Percentiles rank a stretch among this genome's conserved stretches.
These are phyloP conservation scores for Danionella cerebrum DNA, from an alignment of 2,113 vertebrate genomes.

Conservation along the genomic window DNA sequence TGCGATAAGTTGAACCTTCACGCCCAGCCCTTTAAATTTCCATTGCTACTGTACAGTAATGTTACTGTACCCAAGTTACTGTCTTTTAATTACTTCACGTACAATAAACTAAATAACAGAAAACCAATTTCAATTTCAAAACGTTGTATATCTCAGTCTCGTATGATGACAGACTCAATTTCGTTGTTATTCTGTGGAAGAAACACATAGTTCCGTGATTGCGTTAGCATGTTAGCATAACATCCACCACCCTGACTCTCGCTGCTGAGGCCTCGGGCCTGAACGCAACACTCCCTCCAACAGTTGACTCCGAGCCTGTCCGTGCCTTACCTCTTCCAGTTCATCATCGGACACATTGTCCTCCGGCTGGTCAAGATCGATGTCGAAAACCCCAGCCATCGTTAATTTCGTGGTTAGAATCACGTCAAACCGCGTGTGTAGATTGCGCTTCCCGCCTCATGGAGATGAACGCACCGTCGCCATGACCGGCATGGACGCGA, in stretches of 20 bases:
- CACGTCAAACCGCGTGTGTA: slow-evolving; percentile 32
- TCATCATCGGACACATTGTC: slow-evolving; percentile 85
- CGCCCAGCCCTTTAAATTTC: slow-evolving; percentile 6
- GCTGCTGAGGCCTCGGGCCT: slow-evolving; percentile 30
- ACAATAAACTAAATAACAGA: background rate
- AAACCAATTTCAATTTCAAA: background rate
- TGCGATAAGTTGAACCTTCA: background rate
- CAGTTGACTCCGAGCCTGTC: slow-evolving; percentile 14
- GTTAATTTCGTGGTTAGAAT: slow-evolving; percentile 49
- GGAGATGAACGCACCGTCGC: slow-evolving; percentile 68
- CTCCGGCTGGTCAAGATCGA: slow-evolving; percentile 88
- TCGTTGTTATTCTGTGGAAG: background rate
- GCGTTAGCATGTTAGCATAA: slow-evolving; percentile 19
- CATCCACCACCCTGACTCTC: slow-evolving; percentile 19
- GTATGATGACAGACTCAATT: background rate
- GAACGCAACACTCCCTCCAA: slow-evolving; percentile 31
- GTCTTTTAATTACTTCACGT: background rate
- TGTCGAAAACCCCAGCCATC: slow-evolving; percentile 93
- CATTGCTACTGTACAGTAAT: background rate
- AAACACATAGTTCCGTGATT: background rate
- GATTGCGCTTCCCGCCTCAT: slow-evolving; percentile 52
- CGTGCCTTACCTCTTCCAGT: slow-evolving; percentile 77
- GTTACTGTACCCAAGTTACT: background rate
- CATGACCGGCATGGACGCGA: slow-evolving; percentile 64
- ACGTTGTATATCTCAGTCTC: background rate